Evolutionary conservation across 2,797 vertebrate species (phyloP), one percentile per base, ranked within the genome.

Genomic region (Trichosurus vulpecula): DNA sequence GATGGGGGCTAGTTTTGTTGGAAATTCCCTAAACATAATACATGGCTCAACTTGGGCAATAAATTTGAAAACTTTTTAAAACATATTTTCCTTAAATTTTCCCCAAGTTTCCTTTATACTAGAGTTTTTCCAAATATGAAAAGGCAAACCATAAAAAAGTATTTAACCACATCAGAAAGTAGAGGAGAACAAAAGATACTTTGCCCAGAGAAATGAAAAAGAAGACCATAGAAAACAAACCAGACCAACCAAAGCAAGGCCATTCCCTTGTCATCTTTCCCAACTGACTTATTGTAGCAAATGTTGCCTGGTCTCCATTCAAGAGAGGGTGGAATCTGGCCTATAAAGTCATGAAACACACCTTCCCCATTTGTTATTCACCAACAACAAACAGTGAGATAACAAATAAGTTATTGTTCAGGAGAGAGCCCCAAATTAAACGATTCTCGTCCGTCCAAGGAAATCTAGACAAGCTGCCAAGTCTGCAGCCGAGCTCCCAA

Each of bases 391-490:
- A 96, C 58, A 96, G 96, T 97, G 95, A 93, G 92, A 98, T 96
- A 97, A 95, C 56, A 98, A 98, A 96, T 93, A 96, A 96, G 94
- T 97, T 97, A 93, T 81, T 98, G 97, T 97, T 98, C 66, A 95
- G 92, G 81, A 98, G 98, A 98, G 96, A 97, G 52, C 66, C 95
- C 96, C 96, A 96, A 95, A 97, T 98, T 94, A 98, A 98, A 96
- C 96, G 90, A 66, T 91, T 97, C 30, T 90, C 97, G 92, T 97
- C 94, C 90, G 95, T 98, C 97, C 98, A 98, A 97, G 96, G 97
- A 98, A 98, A 97, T 93, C 98, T 54, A 81, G 97, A 97, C 97
- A 97, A 94, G 54, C 87, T 98, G 98, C 98, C 98, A 98, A 97
- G 97, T 94, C 93, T 61, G 53, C 97, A 97, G 96, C 97, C 93